A percentile compares a stretch with the other conserved stretches of the same genome.
Conservation (phyloP, 2,888 invertebrate genomes). For the Cephus spinipes region DNA sequence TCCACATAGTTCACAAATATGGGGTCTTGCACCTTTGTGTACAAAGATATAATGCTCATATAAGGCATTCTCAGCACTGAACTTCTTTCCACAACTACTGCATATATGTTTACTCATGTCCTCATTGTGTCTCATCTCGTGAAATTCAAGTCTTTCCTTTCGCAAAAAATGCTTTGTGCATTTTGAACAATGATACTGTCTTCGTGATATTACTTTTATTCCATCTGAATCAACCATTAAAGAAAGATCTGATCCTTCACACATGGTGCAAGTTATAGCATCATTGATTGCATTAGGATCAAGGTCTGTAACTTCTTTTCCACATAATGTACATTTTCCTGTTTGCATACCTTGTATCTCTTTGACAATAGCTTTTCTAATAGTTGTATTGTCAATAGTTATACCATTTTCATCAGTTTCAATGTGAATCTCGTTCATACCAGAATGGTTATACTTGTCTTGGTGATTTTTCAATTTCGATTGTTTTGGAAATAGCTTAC, state of each 20-base stretch:
- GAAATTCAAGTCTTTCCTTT: constrained; percentile 46
- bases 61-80: constrained; percentile 42
- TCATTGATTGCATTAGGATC: constrained; percentile 40
- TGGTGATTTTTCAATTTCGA: constrained; percentile 36
- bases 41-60: constrained; percentile 49
- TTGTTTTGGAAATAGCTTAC: constrained; percentile 29
- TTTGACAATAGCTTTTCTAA: constrained; percentile 16
- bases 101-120: constrained; percentile 44
- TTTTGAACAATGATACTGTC: constrained; percentile 43
- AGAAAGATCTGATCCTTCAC: constrained; percentile 35
- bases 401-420: constrained; percentile 11
- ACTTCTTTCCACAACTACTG: constrained; percentile 43
- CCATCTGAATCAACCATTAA: constrained; percentile 38
- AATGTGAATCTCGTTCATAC: constrained; percentile 26
- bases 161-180: constrained; percentile 41
- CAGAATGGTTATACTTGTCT: constrained; percentile 30
- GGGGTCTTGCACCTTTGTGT: constrained; percentile 43
- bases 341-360: constrained; percentile 19
- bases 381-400: constrained; percentile 14
- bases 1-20: constrained; percentile 43
- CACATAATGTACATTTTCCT: constrained; percentile 38
- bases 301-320: constrained; percentile 31
- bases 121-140: constrained; percentile 47
- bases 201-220: constrained; percentile 35
- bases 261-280: constrained; percentile 35